phyloP scores from a whole-genome alignment of 2,797 vertebrate species.

The Champsocephalus esox region DNA sequence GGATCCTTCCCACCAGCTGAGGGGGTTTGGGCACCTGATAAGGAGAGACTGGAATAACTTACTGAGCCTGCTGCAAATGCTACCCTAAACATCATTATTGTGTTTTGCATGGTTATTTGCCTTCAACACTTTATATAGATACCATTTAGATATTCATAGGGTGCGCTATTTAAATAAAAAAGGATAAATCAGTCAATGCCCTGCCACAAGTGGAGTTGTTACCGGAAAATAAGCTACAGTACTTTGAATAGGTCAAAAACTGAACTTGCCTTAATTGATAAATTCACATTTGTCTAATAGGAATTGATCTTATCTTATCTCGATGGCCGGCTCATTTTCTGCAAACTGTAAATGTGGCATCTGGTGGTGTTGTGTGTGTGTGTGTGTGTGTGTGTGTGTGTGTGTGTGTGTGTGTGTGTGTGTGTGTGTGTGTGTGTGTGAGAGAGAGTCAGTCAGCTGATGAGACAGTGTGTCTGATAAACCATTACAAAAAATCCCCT shows the following conservation, averaged over 20 bases:
- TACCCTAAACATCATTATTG: background rate
- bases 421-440: background rate
- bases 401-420: no score
- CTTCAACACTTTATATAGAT: background rate
- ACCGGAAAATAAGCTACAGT: conserved; percentile 4
- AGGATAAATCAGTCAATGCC: conserved; percentile 27
- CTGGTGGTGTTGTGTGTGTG: background rate
- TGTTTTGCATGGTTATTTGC: background rate
- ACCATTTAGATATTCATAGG: background rate
- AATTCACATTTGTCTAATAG: no score
- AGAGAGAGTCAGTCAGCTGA: background rate
- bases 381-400: no score
- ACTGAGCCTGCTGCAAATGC: background rate
- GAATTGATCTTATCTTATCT: no score
- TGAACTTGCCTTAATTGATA: no score
- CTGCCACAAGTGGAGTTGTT: conserved; percentile 29
- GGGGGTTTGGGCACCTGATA: background rate
- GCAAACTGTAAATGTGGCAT: conserved; percentile 13
- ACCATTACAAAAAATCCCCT: conserved; percentile 6
- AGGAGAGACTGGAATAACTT: background rate
- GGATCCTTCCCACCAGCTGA: background rate
- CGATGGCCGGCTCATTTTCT: no score
- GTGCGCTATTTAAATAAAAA: background rate
- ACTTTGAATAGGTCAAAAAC: conserved; percentile 27
- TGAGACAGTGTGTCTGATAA: conserved; percentile 4